A percentile compares a stretch with the other conserved stretches of the same genome.
These are phyloP conservation scores for Gorsachius magnificus DNA, from an alignment of 2,797 vertebrate species.

Conservation along the genomic window DNA sequence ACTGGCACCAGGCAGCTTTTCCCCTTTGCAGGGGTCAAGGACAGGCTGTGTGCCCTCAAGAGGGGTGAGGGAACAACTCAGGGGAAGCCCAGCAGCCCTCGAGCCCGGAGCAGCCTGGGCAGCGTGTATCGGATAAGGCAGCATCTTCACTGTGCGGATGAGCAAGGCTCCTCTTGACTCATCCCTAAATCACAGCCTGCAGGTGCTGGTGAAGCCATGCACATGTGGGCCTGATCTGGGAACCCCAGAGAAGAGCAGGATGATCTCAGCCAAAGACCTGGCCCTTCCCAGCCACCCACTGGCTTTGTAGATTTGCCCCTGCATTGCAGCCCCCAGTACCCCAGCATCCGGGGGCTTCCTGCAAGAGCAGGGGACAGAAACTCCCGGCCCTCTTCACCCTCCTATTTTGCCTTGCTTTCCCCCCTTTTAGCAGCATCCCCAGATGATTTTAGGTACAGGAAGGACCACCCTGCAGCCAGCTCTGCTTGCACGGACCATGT, in stretches of 20 bases:
- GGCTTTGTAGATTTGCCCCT: neutral
- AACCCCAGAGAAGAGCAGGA: neutral
- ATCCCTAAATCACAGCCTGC: neutral
- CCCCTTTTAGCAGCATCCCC: neutral
- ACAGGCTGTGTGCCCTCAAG: neutral
- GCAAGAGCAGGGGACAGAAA: neutral
- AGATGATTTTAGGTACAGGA: neutral
- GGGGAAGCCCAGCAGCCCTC: neutral
- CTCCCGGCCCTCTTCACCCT: neutral
- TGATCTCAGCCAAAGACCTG: neutral
- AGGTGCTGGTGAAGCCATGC: neutral
- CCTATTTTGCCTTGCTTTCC: neutral
- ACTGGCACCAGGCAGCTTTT: neutral
- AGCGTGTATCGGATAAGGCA: neutral
- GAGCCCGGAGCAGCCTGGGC: neutral
- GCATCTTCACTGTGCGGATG: neutral
- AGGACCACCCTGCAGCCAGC: neutral
- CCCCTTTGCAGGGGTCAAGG: neutral
- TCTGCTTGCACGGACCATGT: neutral
- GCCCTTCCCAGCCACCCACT: neutral
- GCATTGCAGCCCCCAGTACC: accelerated
- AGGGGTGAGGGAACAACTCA: neutral
- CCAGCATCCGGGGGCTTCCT: neutral
- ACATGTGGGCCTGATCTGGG: neutral
- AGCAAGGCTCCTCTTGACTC: neutral